Evolutionary conservation across 2,888 invertebrate genomes (phyloP), one percentile per base, ranked within the genome.

Genomic region (Chironomus tentans): DNA sequence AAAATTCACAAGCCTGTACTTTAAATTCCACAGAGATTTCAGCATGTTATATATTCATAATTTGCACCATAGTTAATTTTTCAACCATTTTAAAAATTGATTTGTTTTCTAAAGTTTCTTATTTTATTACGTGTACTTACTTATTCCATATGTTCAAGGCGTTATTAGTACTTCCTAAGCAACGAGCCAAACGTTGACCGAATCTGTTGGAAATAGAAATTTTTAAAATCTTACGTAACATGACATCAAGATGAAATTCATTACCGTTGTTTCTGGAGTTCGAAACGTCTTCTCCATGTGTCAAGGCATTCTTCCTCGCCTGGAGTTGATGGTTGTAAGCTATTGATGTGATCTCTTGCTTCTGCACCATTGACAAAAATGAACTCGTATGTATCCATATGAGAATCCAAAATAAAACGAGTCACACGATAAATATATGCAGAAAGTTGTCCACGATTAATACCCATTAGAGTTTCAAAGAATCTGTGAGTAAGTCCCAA

Each of bases 181-280:
- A 74, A 47, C 62, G 21, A 3, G 74, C 74, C 5, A 74, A 46
- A n/a, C 74, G 22, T 62, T 74, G 74, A 18, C 74, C 74, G 3
- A 62, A 48, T 21, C 38, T 38, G 28, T 28, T 5, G 28, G 5
- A 5, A 28, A 28, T 2, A 15, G 3, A n/a, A 15, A 15, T 56
- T 0, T n/a, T 0, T 15, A 13, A 56, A 3, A 50, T 6, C 13
- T 15, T 15, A 15, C 15, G 12, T 50, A 3, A 50, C 15, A 50
- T 1, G 13, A 1, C 13, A 15, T 24, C 3, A 24, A 3, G 22
- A 24, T 24, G 3, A 24, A 3, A 24, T 12, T 38, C 28, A 24
- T 18, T 69, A 69, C 69, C 71, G 50, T n/a, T 38, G 62, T n/a
- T 38, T 68, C 18, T 74, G 74, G 13, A 74, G 18, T 12, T 74